These are phyloP conservation scores for Trichosurus vulpecula DNA, from an alignment of 2,797 vertebrate species.

Conservation along the genomic window DNA sequence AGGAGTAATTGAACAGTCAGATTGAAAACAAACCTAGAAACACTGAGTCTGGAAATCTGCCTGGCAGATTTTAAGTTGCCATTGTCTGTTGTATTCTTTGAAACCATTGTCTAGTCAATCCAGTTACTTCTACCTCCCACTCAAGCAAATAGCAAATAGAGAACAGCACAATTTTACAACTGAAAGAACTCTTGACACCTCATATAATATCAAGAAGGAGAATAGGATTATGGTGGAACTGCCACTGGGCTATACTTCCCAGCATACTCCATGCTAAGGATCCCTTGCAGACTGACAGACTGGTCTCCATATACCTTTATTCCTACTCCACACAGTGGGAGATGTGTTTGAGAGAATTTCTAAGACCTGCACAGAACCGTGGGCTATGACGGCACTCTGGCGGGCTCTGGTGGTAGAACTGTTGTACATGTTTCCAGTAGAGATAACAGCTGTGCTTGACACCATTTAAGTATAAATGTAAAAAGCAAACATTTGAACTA, in stretches of 20 bases:
- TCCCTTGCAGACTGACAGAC: neutral
- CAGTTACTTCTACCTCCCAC: neutral
- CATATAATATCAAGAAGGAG: neutral
- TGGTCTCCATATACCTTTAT: neutral
- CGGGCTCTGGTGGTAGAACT: constrained; percentile 66
- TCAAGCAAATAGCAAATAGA: neutral
- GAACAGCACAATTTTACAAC: neutral
- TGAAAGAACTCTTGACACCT: neutral
- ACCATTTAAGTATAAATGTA: constrained; percentile 25
- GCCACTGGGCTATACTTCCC: neutral
- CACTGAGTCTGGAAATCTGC: neutral
- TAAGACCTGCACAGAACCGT: rapidly evolving
- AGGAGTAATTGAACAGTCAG: neutral
- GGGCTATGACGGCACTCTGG: constrained; percentile 68
- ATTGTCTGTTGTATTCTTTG: neutral
- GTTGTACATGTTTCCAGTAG: constrained; percentile 17
- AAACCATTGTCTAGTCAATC: constrained; percentile 13
- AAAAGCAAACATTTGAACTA: constrained; percentile 24
- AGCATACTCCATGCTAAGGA: neutral
- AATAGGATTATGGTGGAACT: neutral
- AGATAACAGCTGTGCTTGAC: constrained; percentile 13
- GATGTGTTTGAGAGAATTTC: neutral
- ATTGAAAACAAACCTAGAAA: neutral
- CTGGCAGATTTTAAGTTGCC: neutral
- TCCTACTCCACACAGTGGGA: neutral